phyloP scores from a whole-genome alignment of 2,888 invertebrate genomes.

The Aphelenchoides bicaudatus region DNA sequence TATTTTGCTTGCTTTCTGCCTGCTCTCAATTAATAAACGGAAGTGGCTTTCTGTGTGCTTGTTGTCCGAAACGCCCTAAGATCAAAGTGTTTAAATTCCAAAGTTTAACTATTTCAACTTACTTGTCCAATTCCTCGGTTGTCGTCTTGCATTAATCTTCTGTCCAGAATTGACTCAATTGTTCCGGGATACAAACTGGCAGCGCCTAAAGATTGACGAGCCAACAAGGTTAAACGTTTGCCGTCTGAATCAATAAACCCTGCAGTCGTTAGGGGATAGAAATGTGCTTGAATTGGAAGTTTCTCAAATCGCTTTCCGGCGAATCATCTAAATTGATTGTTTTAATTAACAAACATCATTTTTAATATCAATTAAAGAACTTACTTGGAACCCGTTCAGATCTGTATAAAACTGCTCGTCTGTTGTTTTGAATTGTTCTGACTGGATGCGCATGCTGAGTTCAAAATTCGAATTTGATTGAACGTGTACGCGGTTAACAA shows the following conservation, averaged over 20 bases:
- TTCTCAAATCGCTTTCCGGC: slow-evolving; percentile 77
- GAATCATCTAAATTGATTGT: slow-evolving; percentile 76
- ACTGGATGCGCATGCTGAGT: slow-evolving; percentile 40
- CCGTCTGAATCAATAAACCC: slow-evolving; percentile 75
- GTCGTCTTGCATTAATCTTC: slow-evolving; percentile 85
- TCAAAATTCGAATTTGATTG: slow-evolving; percentile 29
- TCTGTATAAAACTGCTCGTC: slow-evolving; percentile 60
- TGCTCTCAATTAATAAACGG: slow-evolving; percentile 72
- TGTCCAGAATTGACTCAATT: slow-evolving; percentile 89
- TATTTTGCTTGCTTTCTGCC: not conserved
- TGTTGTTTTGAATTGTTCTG: slow-evolving; percentile 7
- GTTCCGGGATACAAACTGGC: slow-evolving; percentile 72
- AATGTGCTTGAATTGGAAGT: slow-evolving; percentile 89
- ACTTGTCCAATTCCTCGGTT: slow-evolving; percentile 73
- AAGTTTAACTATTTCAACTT: not conserved
- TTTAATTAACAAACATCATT: no score
- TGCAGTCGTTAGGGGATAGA: slow-evolving; percentile 84
- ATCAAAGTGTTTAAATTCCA: no score
- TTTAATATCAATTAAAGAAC: no score
- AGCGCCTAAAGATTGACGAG: slow-evolving; percentile 81
- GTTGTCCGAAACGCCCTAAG: slow-evolving; percentile 89
- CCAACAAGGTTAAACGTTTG: slow-evolving; percentile 71
- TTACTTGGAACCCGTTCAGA: slow-evolving; percentile 64
- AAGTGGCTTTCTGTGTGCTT: slow-evolving; percentile 76
- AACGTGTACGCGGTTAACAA: slow-evolving; percentile 41